Base-by-base conservation (phyloP, 2,888 invertebrate species). In the Amblyjoppa proteus region DNA sequence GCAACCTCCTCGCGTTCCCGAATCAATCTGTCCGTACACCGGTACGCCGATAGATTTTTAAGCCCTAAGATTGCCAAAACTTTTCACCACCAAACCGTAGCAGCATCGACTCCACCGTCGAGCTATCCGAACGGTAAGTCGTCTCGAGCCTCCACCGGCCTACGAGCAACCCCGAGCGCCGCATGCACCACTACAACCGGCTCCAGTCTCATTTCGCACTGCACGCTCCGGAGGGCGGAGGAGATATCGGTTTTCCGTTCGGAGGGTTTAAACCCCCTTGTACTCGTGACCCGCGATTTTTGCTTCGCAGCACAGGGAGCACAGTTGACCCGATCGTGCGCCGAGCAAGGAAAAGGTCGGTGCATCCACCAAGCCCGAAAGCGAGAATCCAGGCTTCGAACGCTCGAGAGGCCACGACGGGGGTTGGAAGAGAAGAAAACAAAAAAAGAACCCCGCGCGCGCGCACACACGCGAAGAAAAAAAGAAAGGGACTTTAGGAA, bases 21-120 rank as follows among this genome's bases (percentile, higher is more conserved):
- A 79, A 83, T 83, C 83, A 83, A 83, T 79, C 79, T 83, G 83
- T 79, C 69, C 74, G 28, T 45, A 79, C 78, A 76, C 68, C 25
- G 71, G 71, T 79, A 83, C 83, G 83, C 76, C 85, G 81, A 89
- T 89, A 89, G 88, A 89, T 89, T 89, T 89, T 88, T 87, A 88
- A 89, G 84, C 86, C 79, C 69, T 79, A 84, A 87, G 83, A 88
- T 85, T 83, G 81, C 45, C 56, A 77, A 85, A 89, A 89, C 84
- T 89, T 88, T 88, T 53, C 64, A 56, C 79, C 61, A 58, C n/a
- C 51, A 74, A 74, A 41, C 34, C 45, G 66, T 16, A 53, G 56
- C 6, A 20, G n/a, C 20, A 25, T 25, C 56, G 20, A 25, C 53
- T 25, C 25, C 9, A 3, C 6, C 56, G 25, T 25, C 25, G n/a